Evolutionary conservation across 2,113 vertebrate genomes (phyloP).

Genomic region (zebrafish (Danio rerio)): DNA sequence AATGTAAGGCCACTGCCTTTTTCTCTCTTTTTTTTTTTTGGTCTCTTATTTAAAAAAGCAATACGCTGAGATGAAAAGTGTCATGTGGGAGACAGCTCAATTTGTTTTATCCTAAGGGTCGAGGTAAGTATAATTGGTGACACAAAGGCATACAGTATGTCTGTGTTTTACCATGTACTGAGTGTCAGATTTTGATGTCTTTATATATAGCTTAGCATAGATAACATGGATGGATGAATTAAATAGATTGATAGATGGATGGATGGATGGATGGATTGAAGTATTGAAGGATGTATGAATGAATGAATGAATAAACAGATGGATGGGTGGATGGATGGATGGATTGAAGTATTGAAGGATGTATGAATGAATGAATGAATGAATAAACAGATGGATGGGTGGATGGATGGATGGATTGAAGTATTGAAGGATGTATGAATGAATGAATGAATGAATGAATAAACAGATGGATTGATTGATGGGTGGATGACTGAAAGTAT

Average conservation of each 20-base stretch:
- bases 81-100: conserved; percentile 58
- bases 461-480: too few relatives aligned
- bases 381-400: too few relatives aligned
- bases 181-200: conserved; percentile 1
- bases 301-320: too few relatives aligned
- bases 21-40: conserved; percentile 54
- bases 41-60: conserved; percentile 70
- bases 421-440: too few relatives aligned
- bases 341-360: too few relatives aligned
- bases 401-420: too few relatives aligned
- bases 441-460: too few relatives aligned
- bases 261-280: neutral
- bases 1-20: conserved; percentile 79
- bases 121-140: conserved; percentile 15
- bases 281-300: too few relatives aligned
- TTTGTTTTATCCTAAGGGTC: neutral
- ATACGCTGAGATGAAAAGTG: conserved; percentile 62
- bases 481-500: too few relatives aligned
- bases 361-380: too few relatives aligned
- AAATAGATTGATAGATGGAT: neutral
- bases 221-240: too few relatives aligned
- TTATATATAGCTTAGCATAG: neutral
- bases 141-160: neutral
- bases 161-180: neutral
- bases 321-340: too few relatives aligned